Conservation (phyloP, 2,888 invertebrate species). For the Pyrgus malvae region DNA sequence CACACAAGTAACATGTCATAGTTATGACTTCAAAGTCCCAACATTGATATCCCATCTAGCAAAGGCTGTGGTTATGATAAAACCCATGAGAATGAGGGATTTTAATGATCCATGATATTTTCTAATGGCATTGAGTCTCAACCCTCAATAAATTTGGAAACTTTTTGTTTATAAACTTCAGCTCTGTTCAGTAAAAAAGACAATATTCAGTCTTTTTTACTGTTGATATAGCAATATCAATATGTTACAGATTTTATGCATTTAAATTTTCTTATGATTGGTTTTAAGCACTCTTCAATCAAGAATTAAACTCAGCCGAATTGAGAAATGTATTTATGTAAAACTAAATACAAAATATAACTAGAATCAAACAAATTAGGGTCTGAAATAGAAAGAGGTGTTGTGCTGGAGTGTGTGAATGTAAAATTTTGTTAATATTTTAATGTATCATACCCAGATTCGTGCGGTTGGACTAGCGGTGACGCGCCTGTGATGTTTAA, state of each 20-base stretch:
- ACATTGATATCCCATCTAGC: conserved; percentile 35
- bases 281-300: background rate
- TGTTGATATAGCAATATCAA: too few species aligned
- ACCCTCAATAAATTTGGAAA: too few species aligned
- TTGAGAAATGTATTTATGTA: background rate
- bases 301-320: background rate
- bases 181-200: too few species aligned
- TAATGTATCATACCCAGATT: conserved; percentile 40
- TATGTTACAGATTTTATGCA: too few species aligned
- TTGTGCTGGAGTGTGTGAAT: conserved; percentile 20
- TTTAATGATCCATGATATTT: too few species aligned
- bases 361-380: background rate
- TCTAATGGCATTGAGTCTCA: conserved; percentile 1
- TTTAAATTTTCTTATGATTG: too few species aligned
- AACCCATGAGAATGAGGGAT: conserved; percentile 40
- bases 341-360: background rate
- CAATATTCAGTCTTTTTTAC: background rate
- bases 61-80: conserved; percentile 11
- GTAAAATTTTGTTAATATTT: conserved; percentile 38
- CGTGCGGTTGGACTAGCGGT: conserved; percentile 52
- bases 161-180: too few species aligned
- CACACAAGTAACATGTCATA: conserved; percentile 34
- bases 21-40: conserved; percentile 35
- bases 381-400: conserved; percentile 25
- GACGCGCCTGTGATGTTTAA: conserved; percentile 38